These are phyloP conservation scores for Procambarus virginalis DNA, from an alignment of 1,140 invertebrate genomes.

Conservation along the genomic window DNA sequence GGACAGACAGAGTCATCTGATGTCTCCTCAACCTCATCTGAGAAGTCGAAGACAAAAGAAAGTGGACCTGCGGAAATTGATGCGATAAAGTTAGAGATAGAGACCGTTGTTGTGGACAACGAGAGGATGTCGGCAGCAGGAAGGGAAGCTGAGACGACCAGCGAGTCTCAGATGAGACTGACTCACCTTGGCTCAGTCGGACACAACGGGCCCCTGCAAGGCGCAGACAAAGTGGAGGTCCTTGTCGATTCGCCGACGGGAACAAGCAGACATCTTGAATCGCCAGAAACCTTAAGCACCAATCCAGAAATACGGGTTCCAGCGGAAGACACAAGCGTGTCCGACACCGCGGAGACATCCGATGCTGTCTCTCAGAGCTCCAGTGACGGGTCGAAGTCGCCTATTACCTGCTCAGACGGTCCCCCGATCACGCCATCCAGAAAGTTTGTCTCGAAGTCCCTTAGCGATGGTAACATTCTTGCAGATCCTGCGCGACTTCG, in stretches of 20 bases:
- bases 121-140: too few relatives aligned
- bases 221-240: not conserved
- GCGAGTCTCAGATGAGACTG: too few relatives aligned
- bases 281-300: not conserved
- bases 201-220: not conserved
- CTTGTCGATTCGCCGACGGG: not conserved
- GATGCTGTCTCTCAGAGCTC: not conserved
- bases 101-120: not conserved
- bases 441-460: conserved; percentile 35
- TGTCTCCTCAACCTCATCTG: not conserved
- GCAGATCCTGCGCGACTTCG: not conserved
- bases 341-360: not conserved
- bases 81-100: not conserved
- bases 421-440: not conserved
- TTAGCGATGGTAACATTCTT: conserved; percentile 30
- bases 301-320: conserved; percentile 17
- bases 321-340: not conserved
- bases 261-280: not conserved
- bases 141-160: not conserved
- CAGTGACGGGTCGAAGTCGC: not conserved
- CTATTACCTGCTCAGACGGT: not conserved
- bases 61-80: conserved; percentile 1
- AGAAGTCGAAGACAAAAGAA: conserved; percentile 11
- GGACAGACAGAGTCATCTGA: not conserved
- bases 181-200: not conserved